phyloP scores from a whole-genome alignment of 2,113 vertebrate genomes.

The Platysternon megacephalum region DNA sequence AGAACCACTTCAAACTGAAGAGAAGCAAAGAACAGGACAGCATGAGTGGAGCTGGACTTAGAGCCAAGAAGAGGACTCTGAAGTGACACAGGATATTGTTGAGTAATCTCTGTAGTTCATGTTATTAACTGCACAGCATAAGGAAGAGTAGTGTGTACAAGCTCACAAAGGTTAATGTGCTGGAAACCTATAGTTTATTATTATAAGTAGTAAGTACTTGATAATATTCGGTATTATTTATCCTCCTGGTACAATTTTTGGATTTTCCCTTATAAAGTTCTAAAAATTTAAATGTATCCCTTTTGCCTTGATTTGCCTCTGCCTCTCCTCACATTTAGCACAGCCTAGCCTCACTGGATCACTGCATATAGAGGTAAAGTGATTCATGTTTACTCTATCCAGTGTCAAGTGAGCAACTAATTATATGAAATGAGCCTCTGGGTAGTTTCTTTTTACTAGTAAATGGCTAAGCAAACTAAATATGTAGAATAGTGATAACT shows the following conservation, averaged over 20 bases:
- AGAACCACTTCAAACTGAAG: background rate
- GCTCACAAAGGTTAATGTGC: too few species aligned
- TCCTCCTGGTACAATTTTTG: background rate
- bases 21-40: background rate
- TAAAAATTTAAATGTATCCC: background rate
- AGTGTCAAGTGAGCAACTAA: background rate
- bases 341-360: background rate
- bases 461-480: conserved; percentile 19
- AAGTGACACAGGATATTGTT: too few species aligned
- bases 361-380: background rate
- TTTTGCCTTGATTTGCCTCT: background rate
- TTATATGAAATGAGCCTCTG: background rate
- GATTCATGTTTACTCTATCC: background rate
- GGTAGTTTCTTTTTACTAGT: background rate
- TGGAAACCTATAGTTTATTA: too few species aligned
- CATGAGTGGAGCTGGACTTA: too few species aligned
- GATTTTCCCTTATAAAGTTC: background rate
- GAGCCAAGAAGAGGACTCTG: too few species aligned
- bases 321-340: background rate
- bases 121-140: too few species aligned
- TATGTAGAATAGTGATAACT: conserved; percentile 14
- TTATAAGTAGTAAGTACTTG: too few species aligned
- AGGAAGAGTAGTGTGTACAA: too few species aligned
- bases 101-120: too few species aligned
- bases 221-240: background rate